These are phyloP conservation scores for Stomatorhinus ivindoensis DNA, from an alignment of 2,113 vertebrate species.

Conservation along the genomic window DNA sequence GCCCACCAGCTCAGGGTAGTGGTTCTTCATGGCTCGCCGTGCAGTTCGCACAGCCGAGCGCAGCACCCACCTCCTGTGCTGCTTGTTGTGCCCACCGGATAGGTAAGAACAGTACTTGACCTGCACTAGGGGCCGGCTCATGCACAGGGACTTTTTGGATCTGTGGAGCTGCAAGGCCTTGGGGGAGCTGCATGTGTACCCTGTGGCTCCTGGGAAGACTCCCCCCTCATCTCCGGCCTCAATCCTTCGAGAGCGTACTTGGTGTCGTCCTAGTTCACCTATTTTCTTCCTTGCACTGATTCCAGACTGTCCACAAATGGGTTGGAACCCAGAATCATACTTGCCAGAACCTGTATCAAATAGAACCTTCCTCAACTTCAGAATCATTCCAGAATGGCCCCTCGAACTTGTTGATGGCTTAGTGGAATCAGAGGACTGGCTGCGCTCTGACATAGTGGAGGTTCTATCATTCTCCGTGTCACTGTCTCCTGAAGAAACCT, in stretches of 20 bases:
- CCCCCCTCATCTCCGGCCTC: conserved; percentile 24
- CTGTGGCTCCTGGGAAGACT: background rate
- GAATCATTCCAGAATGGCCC: conserved; percentile 46
- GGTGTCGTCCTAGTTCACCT: background rate
- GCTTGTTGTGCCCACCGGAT: conserved; percentile 41
- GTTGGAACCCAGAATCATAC: conserved; percentile 42
- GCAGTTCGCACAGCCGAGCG: conserved; percentile 51
- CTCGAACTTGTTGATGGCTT: conserved; percentile 24
- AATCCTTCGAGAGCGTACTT: conserved; percentile 7
- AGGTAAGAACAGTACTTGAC: conserved; percentile 59
- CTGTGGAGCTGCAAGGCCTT: conserved; percentile 27
- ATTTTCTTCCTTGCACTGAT: background rate
- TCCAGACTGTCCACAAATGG: conserved; percentile 25
- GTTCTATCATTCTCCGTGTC: conserved; percentile 31
- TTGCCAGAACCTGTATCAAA: conserved; percentile 28
- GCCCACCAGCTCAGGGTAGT: conserved; percentile 67
- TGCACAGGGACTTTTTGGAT: conserved; percentile 38
- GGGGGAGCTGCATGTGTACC: conserved; percentile 21
- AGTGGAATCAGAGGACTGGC: background rate
- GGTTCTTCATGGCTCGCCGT: conserved; percentile 30
- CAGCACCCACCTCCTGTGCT: conserved; percentile 51
- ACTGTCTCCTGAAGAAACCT: conserved; percentile 34
- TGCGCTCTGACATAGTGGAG: background rate
- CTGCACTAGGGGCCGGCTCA: conserved; percentile 40
- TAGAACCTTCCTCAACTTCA: conserved; percentile 54